Conservation (phyloP, 2,113 vertebrate genomes). For the Melanostigma gelatinosum region DNA sequence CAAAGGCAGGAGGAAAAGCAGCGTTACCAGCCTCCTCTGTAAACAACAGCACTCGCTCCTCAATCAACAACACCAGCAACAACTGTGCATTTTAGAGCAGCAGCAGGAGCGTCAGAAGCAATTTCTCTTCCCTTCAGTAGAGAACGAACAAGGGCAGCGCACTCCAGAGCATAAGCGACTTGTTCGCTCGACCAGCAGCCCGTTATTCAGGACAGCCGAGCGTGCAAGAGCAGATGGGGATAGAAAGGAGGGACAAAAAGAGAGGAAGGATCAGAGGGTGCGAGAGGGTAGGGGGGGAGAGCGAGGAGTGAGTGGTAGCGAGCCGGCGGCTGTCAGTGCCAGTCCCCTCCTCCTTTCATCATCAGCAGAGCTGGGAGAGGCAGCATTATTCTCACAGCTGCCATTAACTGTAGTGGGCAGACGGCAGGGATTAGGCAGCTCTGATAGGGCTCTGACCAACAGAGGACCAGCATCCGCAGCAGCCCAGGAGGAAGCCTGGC, state of each 20-base stretch:
- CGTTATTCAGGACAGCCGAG: constrained; percentile 87
- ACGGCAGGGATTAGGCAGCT: constrained; percentile 78
- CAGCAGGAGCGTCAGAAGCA: constrained; percentile 71
- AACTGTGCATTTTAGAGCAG: constrained; percentile 63
- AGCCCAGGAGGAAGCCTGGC: constrained; percentile 45
- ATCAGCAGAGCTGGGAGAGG: constrained; percentile 54
- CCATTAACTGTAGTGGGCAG: constrained; percentile 70
- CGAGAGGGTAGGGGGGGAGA: constrained; percentile 78
- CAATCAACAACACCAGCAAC: constrained; percentile 73
- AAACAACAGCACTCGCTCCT: constrained; percentile 67
- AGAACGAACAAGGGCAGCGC: constrained; percentile 78
- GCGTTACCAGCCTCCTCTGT: constrained; percentile 71
- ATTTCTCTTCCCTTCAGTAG: constrained; percentile 59
- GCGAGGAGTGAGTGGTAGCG: constrained; percentile 80
- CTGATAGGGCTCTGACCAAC: constrained; percentile 61
- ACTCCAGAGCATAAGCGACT: constrained; percentile 84
- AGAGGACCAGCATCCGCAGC: constrained; percentile 39
- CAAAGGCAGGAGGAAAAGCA: constrained; percentile 80
- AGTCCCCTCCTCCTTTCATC: constrained; percentile 73
- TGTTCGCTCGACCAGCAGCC: constrained; percentile 84
- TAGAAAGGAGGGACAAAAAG: constrained; percentile 76
- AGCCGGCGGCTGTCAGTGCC: constrained; percentile 75
- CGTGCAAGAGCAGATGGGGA: constrained; percentile 80
- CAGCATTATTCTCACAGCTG: constrained; percentile 75
- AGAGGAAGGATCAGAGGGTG: constrained; percentile 84